Evolutionary conservation across 2,113 vertebrate species (phyloP).

Genomic region (Gymnobelideus leadbeateri): DNA sequence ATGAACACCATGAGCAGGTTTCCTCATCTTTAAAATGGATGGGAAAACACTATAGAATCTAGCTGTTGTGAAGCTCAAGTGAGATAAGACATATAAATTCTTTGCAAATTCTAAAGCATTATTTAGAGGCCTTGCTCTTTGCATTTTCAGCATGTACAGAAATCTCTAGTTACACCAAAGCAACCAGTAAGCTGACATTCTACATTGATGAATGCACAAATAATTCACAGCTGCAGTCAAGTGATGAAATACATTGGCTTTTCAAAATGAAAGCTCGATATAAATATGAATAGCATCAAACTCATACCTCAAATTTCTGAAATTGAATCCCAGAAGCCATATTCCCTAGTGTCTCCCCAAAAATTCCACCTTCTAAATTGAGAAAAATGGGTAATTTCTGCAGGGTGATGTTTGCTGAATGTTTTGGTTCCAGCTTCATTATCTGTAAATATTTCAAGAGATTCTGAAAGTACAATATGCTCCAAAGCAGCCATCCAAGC

Average conservation of each 20-base stretch:
- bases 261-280: conserved; percentile 24
- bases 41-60: background rate
- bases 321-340: conserved; percentile 53
- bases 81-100: background rate
- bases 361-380: conserved; percentile 58
- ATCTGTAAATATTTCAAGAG: conserved; percentile 73
- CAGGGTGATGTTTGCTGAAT: conserved; percentile 56
- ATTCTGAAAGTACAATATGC: conserved; percentile 59
- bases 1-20: background rate
- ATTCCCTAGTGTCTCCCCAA: conserved; percentile 26
- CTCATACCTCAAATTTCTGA: conserved; percentile 43
- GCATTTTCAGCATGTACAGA: conserved; percentile 36
- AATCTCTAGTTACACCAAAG: conserved; percentile 46
- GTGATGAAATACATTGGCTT: background rate
- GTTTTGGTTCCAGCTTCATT: conserved; percentile 49
- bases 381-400: conserved; percentile 51
- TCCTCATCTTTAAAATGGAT: background rate
- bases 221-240: conserved; percentile 36
- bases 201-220: conserved; percentile 13
- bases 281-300: conserved; percentile 42
- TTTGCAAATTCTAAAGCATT: background rate
- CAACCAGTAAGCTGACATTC: background rate
- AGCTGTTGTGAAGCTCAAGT: background rate
- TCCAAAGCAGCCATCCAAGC: conserved; percentile 60
- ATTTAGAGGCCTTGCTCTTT: background rate